Evolutionary conservation across 2,113 vertebrate genomes (phyloP).

Genomic region (Amblyopsis rosae): DNA sequence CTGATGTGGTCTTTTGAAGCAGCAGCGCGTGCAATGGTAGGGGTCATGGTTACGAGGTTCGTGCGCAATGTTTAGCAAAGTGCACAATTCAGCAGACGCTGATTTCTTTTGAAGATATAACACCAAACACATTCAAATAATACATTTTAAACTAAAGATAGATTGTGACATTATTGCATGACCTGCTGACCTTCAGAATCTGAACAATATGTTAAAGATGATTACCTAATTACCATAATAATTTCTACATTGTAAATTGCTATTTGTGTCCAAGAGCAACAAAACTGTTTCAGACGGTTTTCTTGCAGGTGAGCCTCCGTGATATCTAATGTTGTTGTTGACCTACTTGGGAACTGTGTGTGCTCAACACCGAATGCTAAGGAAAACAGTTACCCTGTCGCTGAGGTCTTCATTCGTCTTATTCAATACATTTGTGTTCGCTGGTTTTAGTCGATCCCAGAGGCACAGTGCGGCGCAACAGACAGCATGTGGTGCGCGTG

Average conservation of each 20-base stretch:
- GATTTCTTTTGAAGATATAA: constrained; percentile 47
- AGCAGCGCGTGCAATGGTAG: constrained; percentile 56
- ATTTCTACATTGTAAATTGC: no score
- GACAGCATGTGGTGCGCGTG: not conserved
- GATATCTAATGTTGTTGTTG: constrained; percentile 41
- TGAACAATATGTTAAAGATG: no score
- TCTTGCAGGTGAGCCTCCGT: no score
- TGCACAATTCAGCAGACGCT: constrained; percentile 48
- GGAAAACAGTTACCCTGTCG: constrained; percentile 25
- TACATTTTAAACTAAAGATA: no score
- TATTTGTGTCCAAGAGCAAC: no score
- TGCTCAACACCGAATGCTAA: constrained; percentile 36
- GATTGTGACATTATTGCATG: no score
- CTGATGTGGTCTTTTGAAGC: constrained; percentile 60
- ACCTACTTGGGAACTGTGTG: constrained; percentile 58
- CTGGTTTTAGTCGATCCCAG: not conserved
- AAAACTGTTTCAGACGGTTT: no score
- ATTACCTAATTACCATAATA: no score
- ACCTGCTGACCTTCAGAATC: no score
- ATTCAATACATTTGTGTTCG: not conserved
- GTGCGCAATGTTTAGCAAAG: constrained; percentile 53
- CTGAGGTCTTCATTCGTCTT: not conserved
- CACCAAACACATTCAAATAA: constrained; percentile 22
- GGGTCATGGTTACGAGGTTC: constrained; percentile 41
- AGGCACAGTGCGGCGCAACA: not conserved